Evolutionary conservation across 2,888 invertebrate species (phyloP).

Genomic region (Chrysopilus asiliformis): DNA sequence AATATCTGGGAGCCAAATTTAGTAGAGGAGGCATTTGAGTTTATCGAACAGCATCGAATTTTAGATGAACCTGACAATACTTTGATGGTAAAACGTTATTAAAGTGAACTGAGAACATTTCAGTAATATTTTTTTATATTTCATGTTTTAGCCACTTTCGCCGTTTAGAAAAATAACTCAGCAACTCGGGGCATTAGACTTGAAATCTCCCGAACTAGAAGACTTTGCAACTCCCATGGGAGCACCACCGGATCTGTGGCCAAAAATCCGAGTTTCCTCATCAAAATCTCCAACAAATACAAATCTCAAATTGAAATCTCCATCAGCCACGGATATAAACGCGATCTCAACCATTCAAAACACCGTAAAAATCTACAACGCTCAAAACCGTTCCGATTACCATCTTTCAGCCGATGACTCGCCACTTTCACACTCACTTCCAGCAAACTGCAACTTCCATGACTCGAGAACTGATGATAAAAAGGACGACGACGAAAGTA

Average conservation of each 20-base stretch:
- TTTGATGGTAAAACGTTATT: constrained; percentile 24
- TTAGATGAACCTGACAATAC: constrained; percentile 37
- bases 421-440: constrained; percentile 23
- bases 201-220: constrained; percentile 58
- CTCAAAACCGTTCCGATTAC: constrained; percentile 20
- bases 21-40: constrained; percentile 73
- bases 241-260: constrained; percentile 52
- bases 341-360: constrained; percentile 31
- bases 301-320: constrained; percentile 19
- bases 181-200: constrained; percentile 55
- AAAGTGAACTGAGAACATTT: neutral
- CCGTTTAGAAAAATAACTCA: constrained; percentile 67
- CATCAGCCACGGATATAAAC: constrained; percentile 29
- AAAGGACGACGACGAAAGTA: constrained; percentile 6
- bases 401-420: neutral
- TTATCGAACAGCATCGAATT: constrained; percentile 57
- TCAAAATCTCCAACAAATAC: constrained; percentile 10
- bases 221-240: constrained; percentile 56
- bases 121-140: constrained; percentile 1
- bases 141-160: constrained; percentile 43
- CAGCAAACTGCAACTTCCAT: constrained; percentile 13
- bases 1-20: constrained; percentile 75
- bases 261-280: too few species aligned
- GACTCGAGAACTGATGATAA: neutral
- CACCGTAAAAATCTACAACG: constrained; percentile 29